Evolutionary conservation across 2,113 vertebrate species (phyloP).

Genomic region (Acanthisitta chloris): DNA sequence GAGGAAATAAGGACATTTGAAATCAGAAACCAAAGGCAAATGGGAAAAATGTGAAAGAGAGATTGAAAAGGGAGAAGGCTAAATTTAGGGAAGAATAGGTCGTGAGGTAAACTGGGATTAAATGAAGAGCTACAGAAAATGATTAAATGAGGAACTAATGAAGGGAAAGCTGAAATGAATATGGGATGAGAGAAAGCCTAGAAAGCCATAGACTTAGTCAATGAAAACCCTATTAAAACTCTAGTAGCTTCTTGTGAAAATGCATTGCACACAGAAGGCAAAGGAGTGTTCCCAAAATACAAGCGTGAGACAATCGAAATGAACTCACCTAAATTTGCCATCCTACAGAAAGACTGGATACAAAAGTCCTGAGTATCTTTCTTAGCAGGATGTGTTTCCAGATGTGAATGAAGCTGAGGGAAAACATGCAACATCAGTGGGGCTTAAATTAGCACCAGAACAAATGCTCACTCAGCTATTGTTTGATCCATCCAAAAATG

Average conservation of each 20-base stretch:
- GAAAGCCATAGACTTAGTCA: neutral
- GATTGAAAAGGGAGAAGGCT: neutral
- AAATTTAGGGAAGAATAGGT: neutral
- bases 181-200: neutral
- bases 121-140: neutral
- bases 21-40: neutral
- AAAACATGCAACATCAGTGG: neutral
- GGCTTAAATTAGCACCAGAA: neutral
- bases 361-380: neutral
- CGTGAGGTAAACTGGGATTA: neutral
- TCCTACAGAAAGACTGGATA: neutral
- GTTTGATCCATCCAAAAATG: neutral
- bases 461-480: neutral
- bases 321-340: neutral
- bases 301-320: neutral
- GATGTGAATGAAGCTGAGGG: neutral
- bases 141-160: neutral
- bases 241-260: neutral
- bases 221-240: neutral
- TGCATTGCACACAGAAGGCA: neutral
- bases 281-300: neutral
- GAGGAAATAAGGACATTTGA: neutral
- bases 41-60: neutral
- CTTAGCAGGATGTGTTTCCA: neutral
- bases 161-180: neutral